Evolutionary conservation across 2,113 vertebrate genomes (phyloP), one percentile per base, ranked within the genome.

Genomic region (Macroglossus sobrinus): DNA sequence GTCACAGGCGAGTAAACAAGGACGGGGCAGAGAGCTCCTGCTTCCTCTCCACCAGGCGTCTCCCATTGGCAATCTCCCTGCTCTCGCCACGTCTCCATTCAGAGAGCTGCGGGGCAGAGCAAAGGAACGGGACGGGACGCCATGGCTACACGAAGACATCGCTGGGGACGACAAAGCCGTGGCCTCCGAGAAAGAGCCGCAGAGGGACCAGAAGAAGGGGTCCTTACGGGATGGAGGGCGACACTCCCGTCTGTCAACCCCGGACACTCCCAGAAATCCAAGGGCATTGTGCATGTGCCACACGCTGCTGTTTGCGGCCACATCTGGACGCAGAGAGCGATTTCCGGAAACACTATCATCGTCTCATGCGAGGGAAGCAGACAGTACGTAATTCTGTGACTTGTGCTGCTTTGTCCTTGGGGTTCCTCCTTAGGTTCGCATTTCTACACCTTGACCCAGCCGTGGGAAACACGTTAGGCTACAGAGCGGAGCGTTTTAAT

Each of bases 401-500:
- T 69, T 55, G 50, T 79, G 30, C 75, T 78, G 38, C 74, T 80
- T 72, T 66, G 45, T 68, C 50, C 43, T 95, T 47, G 5, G 5
- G 14, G 26, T 66, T 89, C 86, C 78, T 81, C 8, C 57, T 89
- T 93, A 93, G 96, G 82, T 97, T 64, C 87, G 98, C 96, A 86
- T 91, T 91, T 97, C 93, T 61, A 93, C 16, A 84, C 91, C 40
- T 88, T 96, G 97, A 96, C 75, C 90, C 40, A 80, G 69, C 64
- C 90, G 89, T 85, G 94, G 95, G 84, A 97, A 97, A 94, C 91
- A 96, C 91, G 97, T 97, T 87, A 74, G 84, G 89, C 53, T 68
- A 95, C 68, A 86, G 89, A 89, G 85, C 33, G 14, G 81, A 98
- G 94, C n/a, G 82, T 79, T 98, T 98, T 96, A 97, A 97, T 88